Evolutionary conservation across 1,140 invertebrate species (phyloP), one percentile per base, ranked within the genome.

Genomic region (Macrobrachium nipponense): DNA sequence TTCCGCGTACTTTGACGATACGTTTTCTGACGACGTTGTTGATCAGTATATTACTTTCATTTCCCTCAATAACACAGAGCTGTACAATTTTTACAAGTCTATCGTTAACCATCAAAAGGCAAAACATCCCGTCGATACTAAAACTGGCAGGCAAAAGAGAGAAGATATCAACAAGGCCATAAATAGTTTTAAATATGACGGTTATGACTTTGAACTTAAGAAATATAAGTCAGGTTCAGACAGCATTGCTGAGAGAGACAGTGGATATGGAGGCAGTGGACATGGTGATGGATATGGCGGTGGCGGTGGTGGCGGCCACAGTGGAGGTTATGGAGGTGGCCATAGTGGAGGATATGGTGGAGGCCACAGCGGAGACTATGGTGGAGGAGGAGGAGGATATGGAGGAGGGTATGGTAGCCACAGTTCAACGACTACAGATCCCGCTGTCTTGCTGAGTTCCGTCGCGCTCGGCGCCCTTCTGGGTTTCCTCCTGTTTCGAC

Each of bases 1-100:
- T 18, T 68, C 61, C 5, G 82, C 82, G n/a, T 84, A 84, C 73
- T 84, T 84, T 60, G 82, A 84, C 61, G 82, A 84, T 72, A 68
- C 73, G 36, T 84, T 84, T 60, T 76, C 73, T 17, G 82, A 84
- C 43, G 60, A 77, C 5, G 61, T 84, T 8, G 82, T 75, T 4
- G 72, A 84, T 51, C 27, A 84, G 43, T 84, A 84, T 51, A 78
- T 84, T 62, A 27, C 72, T 23, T 84, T 84, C 61, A 84, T 84
- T n/a, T 84, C 82, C 61, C 77, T 84, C 18, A 78, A 78, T 75
- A 84, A 84, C 82, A 62, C 82, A 8, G 82, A 84, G 5, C 61
- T 84, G 43, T 77, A 77, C 43, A 77, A 84, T 20, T 84, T 84
- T 72, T 84, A 84, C 73, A 68, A 23, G 82, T 84, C 82, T 12